A percentile compares a stretch with the other conserved stretches of the same genome.
These are phyloP conservation scores for Aphelenchoides bicaudatus DNA, from an alignment of 2,888 invertebrate species.

Conservation along the genomic window DNA sequence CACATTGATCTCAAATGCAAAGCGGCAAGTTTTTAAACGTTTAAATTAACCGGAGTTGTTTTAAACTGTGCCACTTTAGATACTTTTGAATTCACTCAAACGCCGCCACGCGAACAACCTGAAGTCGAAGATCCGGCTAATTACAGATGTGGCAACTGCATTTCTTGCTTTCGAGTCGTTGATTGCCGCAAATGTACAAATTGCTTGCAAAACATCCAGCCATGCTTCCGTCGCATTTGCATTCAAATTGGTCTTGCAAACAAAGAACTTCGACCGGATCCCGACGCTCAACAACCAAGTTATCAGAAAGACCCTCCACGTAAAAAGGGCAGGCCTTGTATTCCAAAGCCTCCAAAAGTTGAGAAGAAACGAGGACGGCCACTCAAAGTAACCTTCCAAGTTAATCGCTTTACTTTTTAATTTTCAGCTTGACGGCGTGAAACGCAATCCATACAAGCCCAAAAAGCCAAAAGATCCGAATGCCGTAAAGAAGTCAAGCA, in stretches of 20 bases:
- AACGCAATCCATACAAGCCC: background rate
- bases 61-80: background rate
- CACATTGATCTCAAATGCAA: no score
- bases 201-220: constrained; percentile 17
- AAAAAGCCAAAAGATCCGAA: background rate
- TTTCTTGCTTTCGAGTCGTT: constrained; percentile 18
- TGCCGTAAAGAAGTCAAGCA: background rate
- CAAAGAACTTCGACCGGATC: background rate
- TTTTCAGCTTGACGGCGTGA: no score
- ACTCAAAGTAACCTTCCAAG: background rate
- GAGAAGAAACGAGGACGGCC: background rate
- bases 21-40: no score
- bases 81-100: no score
- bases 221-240: constrained; percentile 31
- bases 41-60: background rate
- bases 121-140: background rate
- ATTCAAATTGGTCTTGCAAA: constrained; percentile 21
- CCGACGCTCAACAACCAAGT: background rate
- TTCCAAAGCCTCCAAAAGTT: background rate
- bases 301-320: background rate
- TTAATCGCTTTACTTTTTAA: background rate
- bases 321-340: background rate
- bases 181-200: constrained; percentile 21
- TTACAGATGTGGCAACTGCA: constrained; percentile 18
- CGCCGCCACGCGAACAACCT: no score